A percentile compares a stretch with the other conserved stretches of the same genome.
Evolutionary conservation across 2,888 invertebrate genomes (phyloP).

Genomic region (Omphaloscelis lunosa): DNA sequence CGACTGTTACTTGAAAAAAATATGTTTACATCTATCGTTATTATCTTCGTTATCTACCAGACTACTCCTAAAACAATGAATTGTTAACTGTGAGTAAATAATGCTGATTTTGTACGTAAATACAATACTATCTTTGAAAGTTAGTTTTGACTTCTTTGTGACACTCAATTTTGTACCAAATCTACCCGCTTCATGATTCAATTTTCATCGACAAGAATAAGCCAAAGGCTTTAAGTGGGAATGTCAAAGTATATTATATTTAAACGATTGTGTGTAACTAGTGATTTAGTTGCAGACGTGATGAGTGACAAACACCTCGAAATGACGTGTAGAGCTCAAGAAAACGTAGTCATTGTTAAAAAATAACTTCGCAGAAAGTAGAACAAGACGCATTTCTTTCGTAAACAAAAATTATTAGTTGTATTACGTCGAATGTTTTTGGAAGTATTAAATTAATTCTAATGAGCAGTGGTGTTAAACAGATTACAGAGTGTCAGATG

Average conservation of each 20-base stretch:
- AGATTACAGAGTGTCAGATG: conserved; percentile 20
- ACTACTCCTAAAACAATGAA: conserved; percentile 64
- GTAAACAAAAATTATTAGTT: conserved; percentile 13
- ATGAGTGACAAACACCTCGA: conserved; percentile 37
- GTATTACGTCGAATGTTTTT: conserved; percentile 20
- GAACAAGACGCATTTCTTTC: conserved; percentile 12
- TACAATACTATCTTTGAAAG: conserved; percentile 59
- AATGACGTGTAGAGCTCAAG: conserved; percentile 10
- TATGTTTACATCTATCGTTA: conserved; percentile 52
- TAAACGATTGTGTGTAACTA: conserved; percentile 50
- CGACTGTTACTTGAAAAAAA: conserved; percentile 60
- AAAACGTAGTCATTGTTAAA: conserved; percentile 15
- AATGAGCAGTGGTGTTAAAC: conserved; percentile 20
- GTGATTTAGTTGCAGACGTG: conserved; percentile 56
- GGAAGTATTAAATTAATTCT: conserved; percentile 41
- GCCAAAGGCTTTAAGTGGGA: conserved; percentile 28
- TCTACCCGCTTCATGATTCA: background rate
- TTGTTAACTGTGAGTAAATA: conserved; percentile 58
- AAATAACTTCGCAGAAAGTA: conserved; percentile 12
- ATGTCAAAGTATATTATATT: conserved; percentile 49
- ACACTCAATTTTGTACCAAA: conserved; percentile 22
- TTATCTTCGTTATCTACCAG: conserved; percentile 59
- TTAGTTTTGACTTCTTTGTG: background rate
- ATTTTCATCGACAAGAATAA: conserved; percentile 5
- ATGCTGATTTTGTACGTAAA: conserved; percentile 58